Conservation (phyloP, 2,888 invertebrate genomes). For the Tortricodes alternella region DNA sequence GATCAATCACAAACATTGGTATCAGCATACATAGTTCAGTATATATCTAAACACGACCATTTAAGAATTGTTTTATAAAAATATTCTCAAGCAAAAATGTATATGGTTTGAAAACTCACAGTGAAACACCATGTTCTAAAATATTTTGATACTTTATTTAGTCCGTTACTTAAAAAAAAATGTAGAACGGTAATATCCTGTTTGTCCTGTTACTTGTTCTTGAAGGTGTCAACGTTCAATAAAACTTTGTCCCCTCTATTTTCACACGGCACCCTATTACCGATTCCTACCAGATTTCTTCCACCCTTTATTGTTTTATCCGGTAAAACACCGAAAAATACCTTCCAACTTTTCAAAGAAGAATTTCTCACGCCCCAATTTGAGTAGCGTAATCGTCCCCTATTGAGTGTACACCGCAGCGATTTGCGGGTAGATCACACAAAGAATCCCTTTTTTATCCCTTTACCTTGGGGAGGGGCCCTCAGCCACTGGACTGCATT, state of each 20-base stretch:
- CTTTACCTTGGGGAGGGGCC: slow-evolving; percentile 56
- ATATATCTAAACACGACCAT: no score
- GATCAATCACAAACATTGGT: no score
- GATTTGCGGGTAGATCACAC: slow-evolving; percentile 74
- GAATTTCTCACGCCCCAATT: slow-evolving; percentile 60
- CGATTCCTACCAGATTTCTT: slow-evolving; percentile 29
- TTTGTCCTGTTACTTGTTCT: neutral
- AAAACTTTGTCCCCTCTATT: slow-evolving; percentile 26
- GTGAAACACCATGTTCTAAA: no score
- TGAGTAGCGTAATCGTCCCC: slow-evolving; percentile 64
- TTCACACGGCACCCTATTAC: slow-evolving; percentile 27
- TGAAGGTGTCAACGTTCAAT: neutral
- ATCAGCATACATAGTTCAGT: no score
- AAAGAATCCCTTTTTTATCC: slow-evolving; percentile 76
- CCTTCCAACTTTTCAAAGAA: slow-evolving; percentile 30
- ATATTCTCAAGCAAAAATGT: no score
- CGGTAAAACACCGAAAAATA: slow-evolving; percentile 29
- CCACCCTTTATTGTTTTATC: slow-evolving; percentile 32
- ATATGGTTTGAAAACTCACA: no score
- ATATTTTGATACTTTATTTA: no score
- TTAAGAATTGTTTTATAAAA: no score
- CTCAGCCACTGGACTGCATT: slow-evolving; percentile 62
- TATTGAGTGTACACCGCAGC: slow-evolving; percentile 54
- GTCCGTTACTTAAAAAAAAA: no score
- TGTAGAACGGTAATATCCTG: slow-evolving; percentile 12